Evolutionary conservation across 2,797 vertebrate genomes (phyloP).

Genomic region (Peromyscus melanophrys): DNA sequence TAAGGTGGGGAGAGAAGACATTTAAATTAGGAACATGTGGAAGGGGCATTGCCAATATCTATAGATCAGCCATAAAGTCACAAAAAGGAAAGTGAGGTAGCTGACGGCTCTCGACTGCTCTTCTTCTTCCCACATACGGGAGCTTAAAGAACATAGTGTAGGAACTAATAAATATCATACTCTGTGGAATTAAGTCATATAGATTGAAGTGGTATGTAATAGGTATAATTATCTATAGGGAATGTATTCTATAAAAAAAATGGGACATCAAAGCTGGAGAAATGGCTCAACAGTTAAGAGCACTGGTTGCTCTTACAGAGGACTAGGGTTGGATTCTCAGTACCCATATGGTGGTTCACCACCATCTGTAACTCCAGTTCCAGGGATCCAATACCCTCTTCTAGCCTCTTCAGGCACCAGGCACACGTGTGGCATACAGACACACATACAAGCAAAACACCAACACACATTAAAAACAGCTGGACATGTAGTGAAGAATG

Average conservation of each 20-base stretch:
- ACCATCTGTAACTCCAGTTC: not conserved
- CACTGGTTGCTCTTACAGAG: not conserved
- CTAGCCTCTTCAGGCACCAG: not conserved
- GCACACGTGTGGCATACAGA: not conserved
- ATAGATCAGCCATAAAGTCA: not conserved
- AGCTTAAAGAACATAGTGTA: not conserved
- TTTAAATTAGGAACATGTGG: not conserved
- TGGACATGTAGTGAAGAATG: constrained; percentile 14
- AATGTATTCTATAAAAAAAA: constrained; percentile 38
- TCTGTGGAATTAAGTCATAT: not conserved
- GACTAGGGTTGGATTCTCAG: not conserved
- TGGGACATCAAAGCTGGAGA: not conserved
- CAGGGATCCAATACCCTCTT: not conserved
- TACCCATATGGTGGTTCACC: not conserved
- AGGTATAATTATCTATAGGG: not conserved
- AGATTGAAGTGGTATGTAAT: not conserved
- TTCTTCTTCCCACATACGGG: not conserved
- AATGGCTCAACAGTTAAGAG: not conserved
- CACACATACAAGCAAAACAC: not conserved
- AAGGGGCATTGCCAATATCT: constrained; percentile 9
- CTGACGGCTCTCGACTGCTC: not conserved
- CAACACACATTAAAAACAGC: not conserved
- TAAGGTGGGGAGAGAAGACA: not conserved
- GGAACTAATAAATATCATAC: not conserved
- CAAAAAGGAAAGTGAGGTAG: not conserved